These are phyloP conservation scores for Falco novaeseelandiae DNA, from an alignment of 2,797 vertebrate genomes.

Conservation along the genomic window DNA sequence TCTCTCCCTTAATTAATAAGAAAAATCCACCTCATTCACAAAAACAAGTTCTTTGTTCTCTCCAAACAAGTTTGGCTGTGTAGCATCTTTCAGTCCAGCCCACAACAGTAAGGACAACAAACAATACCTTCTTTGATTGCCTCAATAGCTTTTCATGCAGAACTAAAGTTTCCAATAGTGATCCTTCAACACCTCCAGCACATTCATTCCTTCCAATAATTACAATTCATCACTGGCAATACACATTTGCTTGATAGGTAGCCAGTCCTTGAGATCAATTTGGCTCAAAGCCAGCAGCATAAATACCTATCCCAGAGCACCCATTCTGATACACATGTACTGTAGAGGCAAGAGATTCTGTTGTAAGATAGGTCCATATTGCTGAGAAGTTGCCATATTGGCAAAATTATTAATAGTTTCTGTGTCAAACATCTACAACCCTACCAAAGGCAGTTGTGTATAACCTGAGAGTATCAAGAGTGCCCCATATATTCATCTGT, in stretches of 20 bases:
- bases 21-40: background rate
- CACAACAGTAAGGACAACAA: background rate
- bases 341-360: background rate
- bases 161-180: background rate
- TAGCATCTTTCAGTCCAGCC: background rate
- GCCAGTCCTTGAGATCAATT: background rate
- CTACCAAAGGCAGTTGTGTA: background rate
- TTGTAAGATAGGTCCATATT: background rate
- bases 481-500: background rate
- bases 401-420: background rate
- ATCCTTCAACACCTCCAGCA: constrained; percentile 12
- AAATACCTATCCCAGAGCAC: background rate
- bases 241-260: background rate
- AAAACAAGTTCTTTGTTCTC: constrained; percentile 14
- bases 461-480: background rate
- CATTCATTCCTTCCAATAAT: background rate
- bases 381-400: background rate
- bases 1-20: background rate
- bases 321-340: background rate
- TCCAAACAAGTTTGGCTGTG: background rate
- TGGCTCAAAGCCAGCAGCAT: background rate
- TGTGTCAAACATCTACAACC: background rate
- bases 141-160: background rate
- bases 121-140: constrained; percentile 40
- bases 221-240: background rate